A percentile compares a stretch with the other conserved stretches of the same genome.
These are phyloP conservation scores for Miichthys miiuy DNA, from an alignment of 2,797 vertebrate genomes.

Conservation along the genomic window DNA sequence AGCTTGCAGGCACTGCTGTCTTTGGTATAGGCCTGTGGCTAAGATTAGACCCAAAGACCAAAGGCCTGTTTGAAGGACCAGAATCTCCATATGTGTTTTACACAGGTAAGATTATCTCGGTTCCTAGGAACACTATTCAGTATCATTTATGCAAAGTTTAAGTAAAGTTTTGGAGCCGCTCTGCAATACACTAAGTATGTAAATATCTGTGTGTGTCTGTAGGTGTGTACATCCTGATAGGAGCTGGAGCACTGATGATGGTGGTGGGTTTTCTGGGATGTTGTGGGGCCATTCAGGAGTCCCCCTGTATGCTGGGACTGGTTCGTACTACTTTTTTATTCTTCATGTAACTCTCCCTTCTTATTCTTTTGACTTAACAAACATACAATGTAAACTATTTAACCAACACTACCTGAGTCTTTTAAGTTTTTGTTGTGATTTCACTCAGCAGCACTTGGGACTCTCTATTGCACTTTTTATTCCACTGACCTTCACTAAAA, in stretches of 20 bases:
- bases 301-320: conserved; percentile 97
- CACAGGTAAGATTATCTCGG: conserved; percentile 86
- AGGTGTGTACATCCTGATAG: conserved; percentile 97
- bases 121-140: neutral
- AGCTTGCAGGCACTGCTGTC: conserved; percentile 95
- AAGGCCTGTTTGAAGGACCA: conserved; percentile 89
- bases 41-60: conserved; percentile 92
- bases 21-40: conserved; percentile 95
- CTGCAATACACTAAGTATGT: neutral
- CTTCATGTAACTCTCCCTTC: neutral
- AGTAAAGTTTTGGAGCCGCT: neutral
- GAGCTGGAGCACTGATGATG: conserved; percentile 96
- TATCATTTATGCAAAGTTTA: neutral
- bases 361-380: neutral
- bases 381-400: neutral
- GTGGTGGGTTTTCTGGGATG: conserved; percentile 98
- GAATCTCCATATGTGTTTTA: conserved; percentile 88
- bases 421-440: neutral
- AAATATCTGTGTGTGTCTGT: conserved; percentile 33
- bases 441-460: neutral
- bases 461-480: conserved; percentile 2
- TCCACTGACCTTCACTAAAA: conserved; percentile 20
- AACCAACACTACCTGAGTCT: neutral
- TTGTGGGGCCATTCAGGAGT: conserved; percentile 97
- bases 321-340: conserved; percentile 80